Percentiles rank a stretch among this genome's conserved stretches.
Conservation (phyloP, 2,113 vertebrate species). For the Chamaetylas fuelleborni region DNA sequence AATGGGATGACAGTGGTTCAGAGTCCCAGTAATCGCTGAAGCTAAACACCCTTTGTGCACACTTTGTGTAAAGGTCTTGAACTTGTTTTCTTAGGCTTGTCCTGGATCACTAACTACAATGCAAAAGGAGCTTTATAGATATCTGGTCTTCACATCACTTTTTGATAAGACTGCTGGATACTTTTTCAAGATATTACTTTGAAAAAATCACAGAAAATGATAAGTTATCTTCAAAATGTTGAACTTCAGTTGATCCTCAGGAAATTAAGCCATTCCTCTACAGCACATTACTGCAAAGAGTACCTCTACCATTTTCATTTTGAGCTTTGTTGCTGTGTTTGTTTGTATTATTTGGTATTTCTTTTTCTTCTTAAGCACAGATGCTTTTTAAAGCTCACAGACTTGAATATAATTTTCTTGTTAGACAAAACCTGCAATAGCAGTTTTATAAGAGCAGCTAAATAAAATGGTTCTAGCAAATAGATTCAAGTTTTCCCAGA, state of each 20-base stretch:
- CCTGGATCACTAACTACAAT: conserved; percentile 9
- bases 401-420: not conserved
- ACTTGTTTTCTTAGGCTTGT: conserved; percentile 12
- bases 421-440: not conserved
- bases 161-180: not conserved
- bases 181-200: not conserved
- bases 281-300: not conserved
- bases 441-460: not conserved
- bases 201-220: not conserved
- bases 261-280: conserved; percentile 3
- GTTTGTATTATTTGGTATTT: not conserved
- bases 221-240: not conserved
- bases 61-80: not conserved
- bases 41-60: not conserved
- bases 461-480: conserved; percentile 18
- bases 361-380: conserved; percentile 19
- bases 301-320: not conserved
- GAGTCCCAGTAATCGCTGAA: conserved; percentile 52
- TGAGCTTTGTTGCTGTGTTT: not conserved
- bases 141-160: not conserved
- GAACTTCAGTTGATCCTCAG: not conserved
- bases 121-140: conserved; percentile 14
- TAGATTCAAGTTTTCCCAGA: not conserved
- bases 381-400: not conserved
- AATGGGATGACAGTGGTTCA: conserved; percentile 35